phyloP scores from a whole-genome alignment of 2,888 invertebrate species.

The Eumerus sabulonum region DNA sequence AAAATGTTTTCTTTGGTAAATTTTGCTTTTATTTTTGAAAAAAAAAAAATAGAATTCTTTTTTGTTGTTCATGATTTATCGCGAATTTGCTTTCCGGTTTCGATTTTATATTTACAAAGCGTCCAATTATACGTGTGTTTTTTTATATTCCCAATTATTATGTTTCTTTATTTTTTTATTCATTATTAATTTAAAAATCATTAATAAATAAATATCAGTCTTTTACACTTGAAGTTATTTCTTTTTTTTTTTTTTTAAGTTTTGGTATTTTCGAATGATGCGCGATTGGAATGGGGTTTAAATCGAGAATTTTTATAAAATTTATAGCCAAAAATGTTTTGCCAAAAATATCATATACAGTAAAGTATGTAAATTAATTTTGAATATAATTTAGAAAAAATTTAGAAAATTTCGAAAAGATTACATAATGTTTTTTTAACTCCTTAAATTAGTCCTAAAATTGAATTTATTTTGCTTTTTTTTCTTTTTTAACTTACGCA shows the following conservation, averaged over 20 bases:
- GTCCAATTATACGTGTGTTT: conserved; percentile 38
- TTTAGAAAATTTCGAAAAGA: conserved; percentile 43
- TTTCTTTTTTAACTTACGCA: too few relatives aligned
- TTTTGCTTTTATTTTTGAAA: conserved; percentile 41
- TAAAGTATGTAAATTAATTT: conserved; percentile 61
- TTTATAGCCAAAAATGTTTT: conserved; percentile 74
- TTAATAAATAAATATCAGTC: conserved; percentile 67
- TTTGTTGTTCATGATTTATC: conserved; percentile 44
- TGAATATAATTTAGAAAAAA: conserved; percentile 55
- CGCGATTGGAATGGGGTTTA: conserved; percentile 49
- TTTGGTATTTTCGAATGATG: conserved; percentile 41
- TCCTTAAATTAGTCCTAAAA: too few relatives aligned
- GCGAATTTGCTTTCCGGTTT: conserved; percentile 71
- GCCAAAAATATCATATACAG: conserved; percentile 68
- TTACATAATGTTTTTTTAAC: too few relatives aligned
- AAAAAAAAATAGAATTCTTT: too few relatives aligned
- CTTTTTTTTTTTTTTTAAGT: conserved; percentile 26
- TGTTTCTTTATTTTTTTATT: conserved; percentile 52
- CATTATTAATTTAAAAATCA: conserved; percentile 65
- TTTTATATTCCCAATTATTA: too few relatives aligned
- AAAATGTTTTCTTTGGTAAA: conserved; percentile 20
- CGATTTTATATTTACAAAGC: conserved; percentile 55
- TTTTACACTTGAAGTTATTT: conserved; percentile 72
- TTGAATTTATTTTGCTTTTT: conserved; percentile 32
- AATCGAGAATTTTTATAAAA: conserved; percentile 71